Base-by-base conservation (phyloP, 2,113 vertebrate species). In the Thryonomys swinderianus region DNA sequence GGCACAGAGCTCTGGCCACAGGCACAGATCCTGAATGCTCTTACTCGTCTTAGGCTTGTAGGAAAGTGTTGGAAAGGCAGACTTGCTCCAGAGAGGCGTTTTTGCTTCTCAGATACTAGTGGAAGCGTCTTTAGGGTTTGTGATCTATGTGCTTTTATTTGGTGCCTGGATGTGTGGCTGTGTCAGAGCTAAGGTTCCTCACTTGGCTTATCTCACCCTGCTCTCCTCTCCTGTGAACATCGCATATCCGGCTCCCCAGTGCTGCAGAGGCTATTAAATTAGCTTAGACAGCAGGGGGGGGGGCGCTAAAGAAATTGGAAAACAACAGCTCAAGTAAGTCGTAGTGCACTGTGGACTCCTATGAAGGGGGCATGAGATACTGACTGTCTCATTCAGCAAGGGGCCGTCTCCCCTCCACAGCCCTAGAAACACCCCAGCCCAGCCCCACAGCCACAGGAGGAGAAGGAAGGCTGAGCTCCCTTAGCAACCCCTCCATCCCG, bases 251-350 rank as follows among this genome's bases (percentile, higher is more conserved):
- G 91, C 78, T 96, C 96, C 95, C 97, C 92, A 96, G 94, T 92
- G 94, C 94, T 97, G 91, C 82, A 76, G 93, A 97, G 87, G 69
- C 97, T 96, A 88, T 74, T 34, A 97, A 98, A 98, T 98, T 98
- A 98, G 96, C 91, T 92, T 83, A 96, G 96, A 95, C 98, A 98
- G 98, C 97, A 98, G 98, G 98, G 97, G 95, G 98, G 98, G 97
- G 95, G 98, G 91, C 83, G 71, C 96, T 93, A 85, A 97, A 98
- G 97, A 98, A 98, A 98, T 93, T 95, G 93, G 97, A 98, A 98
- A 97, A 97, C 96, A 98, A 93, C 98, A 98, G 98, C 97, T 98
- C 98, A 98, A 97, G 90, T 1, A 23, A 97, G 96, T 93, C 18
- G 0, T 69, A 96, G 96, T 94, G 96, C 74, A 74, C 95, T 95